Conservation (phyloP, 2,113 vertebrate species). For the Chlorodrepanis virens region DNA sequence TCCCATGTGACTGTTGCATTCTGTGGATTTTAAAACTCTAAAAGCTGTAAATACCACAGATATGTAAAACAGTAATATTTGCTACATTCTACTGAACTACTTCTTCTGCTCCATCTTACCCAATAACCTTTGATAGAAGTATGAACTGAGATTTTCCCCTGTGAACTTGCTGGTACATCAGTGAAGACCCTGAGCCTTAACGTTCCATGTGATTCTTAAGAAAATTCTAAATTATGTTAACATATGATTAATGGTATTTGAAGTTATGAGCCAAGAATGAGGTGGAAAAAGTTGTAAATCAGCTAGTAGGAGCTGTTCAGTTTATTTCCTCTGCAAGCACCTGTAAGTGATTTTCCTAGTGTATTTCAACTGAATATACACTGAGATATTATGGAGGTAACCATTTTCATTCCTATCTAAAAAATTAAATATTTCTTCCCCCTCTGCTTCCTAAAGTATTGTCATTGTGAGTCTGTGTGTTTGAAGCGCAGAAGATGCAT, state of each 20-base stretch:
- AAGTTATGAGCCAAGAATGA: neutral
- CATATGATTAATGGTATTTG: neutral
- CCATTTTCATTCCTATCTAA: neutral
- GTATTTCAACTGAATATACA: neutral
- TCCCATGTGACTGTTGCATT: neutral
- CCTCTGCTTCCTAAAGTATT: neutral
- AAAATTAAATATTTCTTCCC: neutral
- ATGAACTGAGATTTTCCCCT: neutral
- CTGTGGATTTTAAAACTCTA: neutral
- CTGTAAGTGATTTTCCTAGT: neutral
- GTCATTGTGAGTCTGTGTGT: neutral
- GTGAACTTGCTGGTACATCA: neutral
- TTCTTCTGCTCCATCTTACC: neutral
- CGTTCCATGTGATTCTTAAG: neutral
- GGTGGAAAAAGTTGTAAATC: neutral
- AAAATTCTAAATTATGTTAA: neutral
- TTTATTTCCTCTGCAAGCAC: neutral
- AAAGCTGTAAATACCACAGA: neutral
- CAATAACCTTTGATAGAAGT: neutral
- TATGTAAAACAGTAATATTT: neutral
- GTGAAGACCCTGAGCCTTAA: neutral
- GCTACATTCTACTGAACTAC: neutral
- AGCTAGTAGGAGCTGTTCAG: neutral
- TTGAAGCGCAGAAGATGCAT: neutral
- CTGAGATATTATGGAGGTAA: neutral